A percentile compares a stretch with the other conserved stretches of the same genome.
Conservation (phyloP, 2,888 invertebrate species). For the Protonemura montana region DNA sequence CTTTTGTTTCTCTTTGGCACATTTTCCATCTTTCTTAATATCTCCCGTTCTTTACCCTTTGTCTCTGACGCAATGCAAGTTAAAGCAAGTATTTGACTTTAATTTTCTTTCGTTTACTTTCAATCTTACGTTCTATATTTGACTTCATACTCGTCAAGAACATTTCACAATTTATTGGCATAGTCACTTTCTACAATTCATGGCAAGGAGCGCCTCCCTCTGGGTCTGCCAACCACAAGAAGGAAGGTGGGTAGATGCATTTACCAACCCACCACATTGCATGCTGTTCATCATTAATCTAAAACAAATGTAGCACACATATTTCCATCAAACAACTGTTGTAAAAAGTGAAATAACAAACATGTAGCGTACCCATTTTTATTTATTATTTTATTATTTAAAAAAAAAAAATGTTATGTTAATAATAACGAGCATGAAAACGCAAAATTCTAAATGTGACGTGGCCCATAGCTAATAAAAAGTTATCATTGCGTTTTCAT, state of each 20-base stretch:
- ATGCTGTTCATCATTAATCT: background rate
- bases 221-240: background rate
- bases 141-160: slow-evolving; percentile 27
- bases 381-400: background rate
- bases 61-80: slow-evolving; percentile 7
- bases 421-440: background rate
- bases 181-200: slow-evolving; percentile 14
- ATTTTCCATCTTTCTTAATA: slow-evolving; percentile 1
- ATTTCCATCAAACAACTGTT: background rate
- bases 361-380: background rate
- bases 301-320: background rate
- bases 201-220: background rate
- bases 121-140: slow-evolving; percentile 30
- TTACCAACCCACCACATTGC: background rate
- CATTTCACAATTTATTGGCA: slow-evolving; percentile 15
- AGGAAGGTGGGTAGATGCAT: background rate
- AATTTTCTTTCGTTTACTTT: slow-evolving; percentile 39
- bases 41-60: background rate
- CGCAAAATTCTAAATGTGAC: background rate
- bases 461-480: background rate
- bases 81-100: slow-evolving; percentile 40
- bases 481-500: slow-evolving; percentile 7
- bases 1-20: slow-evolving; percentile 28
- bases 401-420: background rate
- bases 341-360: background rate